These are phyloP conservation scores for Sylvia borin DNA, from an alignment of 2,797 vertebrate species.

Conservation along the genomic window DNA sequence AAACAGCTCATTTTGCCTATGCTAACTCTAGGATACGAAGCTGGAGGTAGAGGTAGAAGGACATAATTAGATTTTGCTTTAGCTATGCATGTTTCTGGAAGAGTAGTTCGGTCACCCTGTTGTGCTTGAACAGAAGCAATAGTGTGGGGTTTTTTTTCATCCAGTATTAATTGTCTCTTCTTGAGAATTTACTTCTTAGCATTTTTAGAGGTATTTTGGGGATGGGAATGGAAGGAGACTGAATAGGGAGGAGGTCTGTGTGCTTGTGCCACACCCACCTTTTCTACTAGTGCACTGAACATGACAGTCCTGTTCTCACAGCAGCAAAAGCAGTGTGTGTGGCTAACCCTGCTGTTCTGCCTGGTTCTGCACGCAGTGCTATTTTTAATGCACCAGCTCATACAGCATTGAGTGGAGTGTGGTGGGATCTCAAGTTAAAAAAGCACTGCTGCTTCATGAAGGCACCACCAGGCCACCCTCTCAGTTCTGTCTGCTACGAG, in stretches of 20 bases:
- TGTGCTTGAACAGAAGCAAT: background rate
- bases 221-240: background rate
- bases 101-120: background rate
- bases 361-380: background rate
- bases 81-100: background rate
- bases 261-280: background rate
- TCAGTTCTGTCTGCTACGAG: background rate
- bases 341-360: background rate
- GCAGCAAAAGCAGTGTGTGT: background rate
- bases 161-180: background rate
- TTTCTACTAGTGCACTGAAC: background rate
- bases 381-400: background rate
- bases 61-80: conserved; percentile 35
- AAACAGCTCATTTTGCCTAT: conserved; percentile 18
- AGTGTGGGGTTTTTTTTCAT: background rate
- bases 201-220: background rate
- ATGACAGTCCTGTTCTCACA: background rate
- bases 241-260: background rate
- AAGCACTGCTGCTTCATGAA: fast-evolving
- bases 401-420: background rate
- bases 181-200: background rate
- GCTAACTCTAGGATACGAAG: background rate
- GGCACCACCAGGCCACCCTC: fast-evolving
- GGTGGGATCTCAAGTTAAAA: background rate
- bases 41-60: background rate